phyloP scores from a whole-genome alignment of 2,888 invertebrate genomes.

The Lochmaea crataegi region DNA sequence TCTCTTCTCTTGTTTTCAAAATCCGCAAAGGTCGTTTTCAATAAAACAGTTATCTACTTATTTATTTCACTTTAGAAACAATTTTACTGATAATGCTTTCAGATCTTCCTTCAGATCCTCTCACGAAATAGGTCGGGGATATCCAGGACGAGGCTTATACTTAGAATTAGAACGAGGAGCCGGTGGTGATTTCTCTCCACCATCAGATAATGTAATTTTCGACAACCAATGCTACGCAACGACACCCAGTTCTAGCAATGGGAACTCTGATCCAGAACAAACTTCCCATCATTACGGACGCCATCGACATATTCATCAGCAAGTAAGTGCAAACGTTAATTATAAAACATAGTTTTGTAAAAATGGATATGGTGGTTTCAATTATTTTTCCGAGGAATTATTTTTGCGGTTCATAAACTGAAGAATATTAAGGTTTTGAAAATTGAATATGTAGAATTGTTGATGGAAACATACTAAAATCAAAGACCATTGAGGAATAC shows the following conservation, averaged over 20 bases:
- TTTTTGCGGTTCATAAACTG: too few relatives aligned
- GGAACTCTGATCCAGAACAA: constrained; percentile 89
- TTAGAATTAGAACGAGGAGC: constrained; percentile 80
- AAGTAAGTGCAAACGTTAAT: constrained; percentile 58
- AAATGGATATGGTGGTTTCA: background rate
- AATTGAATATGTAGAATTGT: too few relatives aligned
- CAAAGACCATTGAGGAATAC: too few relatives aligned
- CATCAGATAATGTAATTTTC: constrained; percentile 93
- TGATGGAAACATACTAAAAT: too few relatives aligned
- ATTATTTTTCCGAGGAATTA: too few relatives aligned
- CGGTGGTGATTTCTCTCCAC: constrained; percentile 79
- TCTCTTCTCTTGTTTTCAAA: too few relatives aligned
- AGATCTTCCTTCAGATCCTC: constrained; percentile 69
- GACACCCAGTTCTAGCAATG: constrained; percentile 93
- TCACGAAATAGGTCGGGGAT: constrained; percentile 78
- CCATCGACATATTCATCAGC: constrained; percentile 74
- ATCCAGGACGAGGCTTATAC: constrained; percentile 80
- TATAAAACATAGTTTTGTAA: background rate
- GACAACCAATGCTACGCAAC: constrained; percentile 97
- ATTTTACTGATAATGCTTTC: background rate
- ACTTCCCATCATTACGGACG: constrained; percentile 73
- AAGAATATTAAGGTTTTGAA: too few relatives aligned
- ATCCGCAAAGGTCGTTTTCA: too few relatives aligned
- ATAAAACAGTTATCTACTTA: too few relatives aligned
- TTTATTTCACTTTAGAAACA: background rate